Evolutionary conservation across 2,113 vertebrate genomes (phyloP).

Genomic region (Ctenomys sociabilis): DNA sequence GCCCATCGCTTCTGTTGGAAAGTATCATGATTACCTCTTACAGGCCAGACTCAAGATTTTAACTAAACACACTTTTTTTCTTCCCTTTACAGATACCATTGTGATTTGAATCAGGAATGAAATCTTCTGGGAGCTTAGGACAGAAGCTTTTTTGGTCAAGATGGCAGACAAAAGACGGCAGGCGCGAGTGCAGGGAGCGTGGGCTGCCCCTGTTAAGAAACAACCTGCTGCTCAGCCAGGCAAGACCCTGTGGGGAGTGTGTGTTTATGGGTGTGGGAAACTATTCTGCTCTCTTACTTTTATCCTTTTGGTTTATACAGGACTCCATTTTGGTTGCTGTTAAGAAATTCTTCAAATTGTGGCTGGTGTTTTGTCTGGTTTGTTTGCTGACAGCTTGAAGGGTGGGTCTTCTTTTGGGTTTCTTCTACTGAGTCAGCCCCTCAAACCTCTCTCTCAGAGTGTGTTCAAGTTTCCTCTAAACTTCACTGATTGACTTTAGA

Average conservation of each 20-base stretch:
- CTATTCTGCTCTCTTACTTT: neutral
- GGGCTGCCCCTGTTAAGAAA: constrained; percentile 88
- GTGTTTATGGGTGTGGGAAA: neutral
- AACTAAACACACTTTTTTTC: neutral
- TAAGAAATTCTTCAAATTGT: neutral
- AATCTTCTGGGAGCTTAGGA: constrained; percentile 4
- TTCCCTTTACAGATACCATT: neutral
- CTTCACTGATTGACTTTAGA: neutral
- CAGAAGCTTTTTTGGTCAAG: constrained; percentile 50
- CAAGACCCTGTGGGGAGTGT: constrained; percentile 58
- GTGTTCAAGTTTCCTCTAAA: neutral
- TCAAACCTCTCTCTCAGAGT: neutral
- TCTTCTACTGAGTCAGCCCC: neutral
- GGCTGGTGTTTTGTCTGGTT: neutral
- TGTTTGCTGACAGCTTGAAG: neutral
- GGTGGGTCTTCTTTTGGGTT: neutral
- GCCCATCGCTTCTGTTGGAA: neutral
- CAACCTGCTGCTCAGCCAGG: constrained; percentile 78
- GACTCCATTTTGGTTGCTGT: neutral
- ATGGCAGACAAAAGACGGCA: constrained; percentile 92
- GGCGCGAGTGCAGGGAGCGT: constrained; percentile 94
- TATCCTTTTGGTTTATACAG: neutral
- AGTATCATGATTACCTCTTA: neutral
- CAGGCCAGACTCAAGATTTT: neutral
- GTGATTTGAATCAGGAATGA: constrained; percentile 49